Percentiles rank a stretch among this genome's conserved stretches.
Evolutionary conservation across 2,113 vertebrate species (phyloP).

Genomic region (Nyctereutes procyonoides): DNA sequence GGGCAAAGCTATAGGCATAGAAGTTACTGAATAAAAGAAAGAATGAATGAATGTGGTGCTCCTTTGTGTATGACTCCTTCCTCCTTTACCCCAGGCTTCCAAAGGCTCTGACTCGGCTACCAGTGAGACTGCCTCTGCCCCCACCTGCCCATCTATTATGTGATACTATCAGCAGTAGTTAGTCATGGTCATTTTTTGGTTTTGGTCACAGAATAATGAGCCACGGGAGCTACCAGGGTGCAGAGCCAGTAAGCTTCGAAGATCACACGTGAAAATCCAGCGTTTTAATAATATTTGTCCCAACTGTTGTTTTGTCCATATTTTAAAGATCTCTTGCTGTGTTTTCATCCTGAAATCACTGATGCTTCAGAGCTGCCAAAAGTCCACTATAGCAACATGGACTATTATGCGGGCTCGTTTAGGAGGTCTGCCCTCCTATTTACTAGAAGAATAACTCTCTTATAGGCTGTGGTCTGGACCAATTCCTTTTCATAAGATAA

Average conservation of each 20-base stretch:
- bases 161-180: not conserved
- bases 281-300: conserved; percentile 1
- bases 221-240: not conserved
- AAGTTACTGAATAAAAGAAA: not conserved
- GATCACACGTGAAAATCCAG: not conserved
- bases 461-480: not conserved
- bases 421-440: not conserved
- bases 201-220: not conserved
- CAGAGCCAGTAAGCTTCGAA: not conserved
- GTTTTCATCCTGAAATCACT: not conserved
- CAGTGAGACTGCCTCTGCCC: not conserved
- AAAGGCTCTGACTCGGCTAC: not conserved
- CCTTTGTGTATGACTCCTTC: not conserved
- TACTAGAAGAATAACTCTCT: not conserved
- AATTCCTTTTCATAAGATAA: conserved; percentile 47
- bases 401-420: not conserved
- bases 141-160: not conserved
- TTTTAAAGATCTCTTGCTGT: conserved; percentile 32
- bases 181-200: not conserved
- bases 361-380: not conserved
- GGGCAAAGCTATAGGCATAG: not conserved
- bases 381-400: not conserved
- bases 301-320: not conserved
- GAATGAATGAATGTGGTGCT: not conserved
- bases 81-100: not conserved